These are phyloP conservation scores for Dichetophora obliterata DNA, from an alignment of 2,888 invertebrate genomes.

Conservation along the genomic window DNA sequence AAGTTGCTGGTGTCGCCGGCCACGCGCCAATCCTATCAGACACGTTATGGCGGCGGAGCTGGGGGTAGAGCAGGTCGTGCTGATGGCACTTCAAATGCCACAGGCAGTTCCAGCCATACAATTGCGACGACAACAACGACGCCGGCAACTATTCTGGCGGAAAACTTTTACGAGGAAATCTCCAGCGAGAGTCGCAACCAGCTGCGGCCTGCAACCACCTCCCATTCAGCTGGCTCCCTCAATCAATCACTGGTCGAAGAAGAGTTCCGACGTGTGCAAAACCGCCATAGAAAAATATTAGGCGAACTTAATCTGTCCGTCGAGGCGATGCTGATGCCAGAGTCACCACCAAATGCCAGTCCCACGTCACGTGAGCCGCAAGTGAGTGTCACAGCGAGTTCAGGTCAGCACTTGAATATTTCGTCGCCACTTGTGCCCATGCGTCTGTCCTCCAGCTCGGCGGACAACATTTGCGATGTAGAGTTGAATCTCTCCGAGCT, in stretches of 20 bases:
- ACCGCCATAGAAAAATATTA: slow-evolving; percentile 84
- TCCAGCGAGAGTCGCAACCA: slow-evolving; percentile 58
- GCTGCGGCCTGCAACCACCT: slow-evolving; percentile 55
- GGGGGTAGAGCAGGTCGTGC: slow-evolving; percentile 53
- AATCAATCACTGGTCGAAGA: slow-evolving; percentile 84
- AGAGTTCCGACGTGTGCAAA: slow-evolving; percentile 86
- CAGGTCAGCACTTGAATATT: slow-evolving; percentile 57
- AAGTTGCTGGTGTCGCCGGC: slow-evolving; percentile 64
- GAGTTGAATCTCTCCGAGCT: slow-evolving; percentile 77
- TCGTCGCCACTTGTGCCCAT: slow-evolving; percentile 35
- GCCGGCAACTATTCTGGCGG: slow-evolving; percentile 47
- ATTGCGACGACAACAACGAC: slow-evolving; percentile 17
- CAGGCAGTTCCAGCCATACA: slow-evolving; percentile 25
- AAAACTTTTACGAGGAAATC: slow-evolving; percentile 64
- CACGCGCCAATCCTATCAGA: slow-evolving; percentile 68
- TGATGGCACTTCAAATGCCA: slow-evolving; percentile 50
- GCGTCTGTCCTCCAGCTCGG: slow-evolving; percentile 58
- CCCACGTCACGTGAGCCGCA: slow-evolving; percentile 51
- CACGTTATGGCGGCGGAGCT: slow-evolving; percentile 65
- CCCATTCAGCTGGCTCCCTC: slow-evolving; percentile 77
- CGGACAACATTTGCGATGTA: slow-evolving; percentile 76
- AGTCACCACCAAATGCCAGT: slow-evolving; percentile 71
- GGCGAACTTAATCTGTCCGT: slow-evolving; percentile 89
- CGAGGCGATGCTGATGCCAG: slow-evolving; percentile 92
- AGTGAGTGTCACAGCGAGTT: slow-evolving; percentile 62